Evolutionary conservation across 2,888 invertebrate species (phyloP).

Genomic region (Drosophila pullipes): DNA sequence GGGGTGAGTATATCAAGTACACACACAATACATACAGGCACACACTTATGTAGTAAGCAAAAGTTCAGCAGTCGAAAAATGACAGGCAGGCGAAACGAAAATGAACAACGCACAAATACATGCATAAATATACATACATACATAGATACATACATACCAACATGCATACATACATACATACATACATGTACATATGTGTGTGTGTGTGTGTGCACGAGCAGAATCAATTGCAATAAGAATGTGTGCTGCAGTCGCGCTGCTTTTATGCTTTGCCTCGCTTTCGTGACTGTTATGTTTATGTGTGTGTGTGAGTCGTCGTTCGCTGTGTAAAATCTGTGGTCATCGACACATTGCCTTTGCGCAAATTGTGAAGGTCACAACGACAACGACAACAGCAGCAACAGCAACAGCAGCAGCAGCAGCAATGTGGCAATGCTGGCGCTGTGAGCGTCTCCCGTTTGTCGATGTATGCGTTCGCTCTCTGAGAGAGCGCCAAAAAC

Average conservation of each 20-base stretch:
- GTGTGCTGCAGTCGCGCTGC: conserved; percentile 73
- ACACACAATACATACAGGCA: conserved; percentile 6
- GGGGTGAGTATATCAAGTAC: conserved; percentile 82
- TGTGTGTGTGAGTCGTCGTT: conserved; percentile 54
- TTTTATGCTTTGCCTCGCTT: conserved; percentile 66
- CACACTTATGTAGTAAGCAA: conserved; percentile 19
- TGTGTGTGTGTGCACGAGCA: neutral
- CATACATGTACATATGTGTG: neutral
- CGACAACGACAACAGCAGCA: conserved; percentile 78
- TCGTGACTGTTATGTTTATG: conserved; percentile 29
- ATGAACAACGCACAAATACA: conserved; percentile 27
- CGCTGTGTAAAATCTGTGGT: conserved; percentile 84
- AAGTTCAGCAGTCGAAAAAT: conserved; percentile 50
- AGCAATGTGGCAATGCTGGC: conserved; percentile 69
- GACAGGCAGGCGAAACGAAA: conserved; percentile 53
- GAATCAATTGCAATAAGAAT: conserved; percentile 78
- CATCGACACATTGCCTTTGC: conserved; percentile 87
- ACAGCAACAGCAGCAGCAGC: conserved; percentile 30
- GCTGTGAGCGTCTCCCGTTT: conserved; percentile 38
- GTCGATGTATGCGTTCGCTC: conserved; percentile 24
- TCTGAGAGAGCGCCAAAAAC: conserved; percentile 24
- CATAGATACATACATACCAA: neutral
- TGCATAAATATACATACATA: neutral
- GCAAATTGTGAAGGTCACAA: conserved; percentile 86
- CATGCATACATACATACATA: neutral